phyloP scores from a whole-genome alignment of 2,797 vertebrate genomes.

The Malurus splendens region DNA sequence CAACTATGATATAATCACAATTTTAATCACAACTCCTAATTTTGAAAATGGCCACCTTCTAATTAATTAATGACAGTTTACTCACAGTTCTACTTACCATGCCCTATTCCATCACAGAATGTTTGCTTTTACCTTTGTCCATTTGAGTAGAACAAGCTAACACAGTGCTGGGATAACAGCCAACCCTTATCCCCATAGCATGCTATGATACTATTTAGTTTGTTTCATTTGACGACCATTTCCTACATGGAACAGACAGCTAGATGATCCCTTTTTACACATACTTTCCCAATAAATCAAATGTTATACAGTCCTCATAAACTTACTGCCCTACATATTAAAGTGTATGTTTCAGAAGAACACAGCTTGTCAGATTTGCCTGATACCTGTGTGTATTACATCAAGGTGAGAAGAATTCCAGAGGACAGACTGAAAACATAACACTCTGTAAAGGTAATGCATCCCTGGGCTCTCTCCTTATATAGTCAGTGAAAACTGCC shows the following conservation, averaged over 20 bases:
- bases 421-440: background rate
- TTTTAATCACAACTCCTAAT: background rate
- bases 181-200: background rate
- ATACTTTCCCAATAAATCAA: background rate
- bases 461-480: background rate
- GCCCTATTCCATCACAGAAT: fast-evolving
- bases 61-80: background rate
- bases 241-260: background rate
- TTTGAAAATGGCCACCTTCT: background rate
- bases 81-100: background rate
- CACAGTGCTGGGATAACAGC: background rate
- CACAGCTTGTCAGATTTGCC: background rate
- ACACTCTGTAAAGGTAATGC: background rate
- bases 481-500: background rate
- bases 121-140: background rate
- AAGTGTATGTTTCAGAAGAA: background rate
- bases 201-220: background rate
- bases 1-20: background rate
- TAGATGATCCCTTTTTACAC: background rate
- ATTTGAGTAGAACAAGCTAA: background rate
- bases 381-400: background rate
- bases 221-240: conserved; percentile 8
- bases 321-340: background rate
- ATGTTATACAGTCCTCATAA: background rate
- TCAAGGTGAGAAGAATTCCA: background rate